Evolutionary conservation across 2,113 vertebrate species (phyloP).

Genomic region (Carollia perspicillata): DNA sequence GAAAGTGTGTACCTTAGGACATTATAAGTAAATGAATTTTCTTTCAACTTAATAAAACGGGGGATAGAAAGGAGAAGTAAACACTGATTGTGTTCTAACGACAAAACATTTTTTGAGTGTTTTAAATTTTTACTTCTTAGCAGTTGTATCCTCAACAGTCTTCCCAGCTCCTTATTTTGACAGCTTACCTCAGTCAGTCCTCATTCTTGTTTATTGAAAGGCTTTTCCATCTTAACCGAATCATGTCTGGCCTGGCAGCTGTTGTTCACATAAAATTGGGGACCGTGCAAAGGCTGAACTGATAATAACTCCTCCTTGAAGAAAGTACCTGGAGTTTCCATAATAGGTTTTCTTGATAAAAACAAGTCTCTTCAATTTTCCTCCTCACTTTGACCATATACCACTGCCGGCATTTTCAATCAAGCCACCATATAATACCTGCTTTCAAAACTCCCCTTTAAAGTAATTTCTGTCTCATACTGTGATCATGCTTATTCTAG

Average conservation of each 20-base stretch:
- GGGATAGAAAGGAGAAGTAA: not conserved
- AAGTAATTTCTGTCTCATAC: not conserved
- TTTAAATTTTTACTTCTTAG: not conserved
- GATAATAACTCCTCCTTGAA: slow-evolving; percentile 54
- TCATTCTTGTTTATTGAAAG: slow-evolving; percentile 41
- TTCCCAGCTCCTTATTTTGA: not conserved
- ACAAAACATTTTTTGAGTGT: not conserved
- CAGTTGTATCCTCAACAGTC: not conserved
- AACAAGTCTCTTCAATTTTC: slow-evolving; percentile 48
- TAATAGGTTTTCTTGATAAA: slow-evolving; percentile 72
- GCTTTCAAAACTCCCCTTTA: not conserved
- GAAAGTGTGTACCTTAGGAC: not conserved
- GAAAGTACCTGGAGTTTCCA: slow-evolving; percentile 50
- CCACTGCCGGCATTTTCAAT: not conserved
- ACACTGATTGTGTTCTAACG: not conserved
- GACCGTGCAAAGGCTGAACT: slow-evolving; percentile 25
- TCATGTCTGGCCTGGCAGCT: not conserved
- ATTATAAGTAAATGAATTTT: not conserved
- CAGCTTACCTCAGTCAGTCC: not conserved
- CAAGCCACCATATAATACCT: not conserved
- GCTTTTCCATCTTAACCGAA: slow-evolving; percentile 41
- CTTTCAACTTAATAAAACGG: not conserved
- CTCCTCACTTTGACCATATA: not conserved
- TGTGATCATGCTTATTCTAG: not conserved
- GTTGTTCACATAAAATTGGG: slow-evolving; percentile 44